Percentiles rank a stretch among this genome's conserved stretches.
phyloP scores from a whole-genome alignment of 1,140 invertebrate genomes.

The Pristionchus pacificus region DNA sequence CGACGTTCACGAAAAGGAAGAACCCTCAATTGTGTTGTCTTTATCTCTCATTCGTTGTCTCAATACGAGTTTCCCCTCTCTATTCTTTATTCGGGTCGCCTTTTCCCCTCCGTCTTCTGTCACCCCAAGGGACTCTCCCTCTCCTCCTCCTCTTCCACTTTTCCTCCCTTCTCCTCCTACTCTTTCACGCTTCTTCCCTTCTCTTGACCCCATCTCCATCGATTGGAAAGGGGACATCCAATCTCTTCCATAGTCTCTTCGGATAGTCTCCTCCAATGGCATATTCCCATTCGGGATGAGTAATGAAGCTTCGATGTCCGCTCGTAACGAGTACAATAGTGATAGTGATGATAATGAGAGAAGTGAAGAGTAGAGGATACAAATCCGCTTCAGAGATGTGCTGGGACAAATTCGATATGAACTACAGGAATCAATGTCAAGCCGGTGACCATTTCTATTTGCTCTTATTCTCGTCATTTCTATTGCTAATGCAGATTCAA shows the following conservation, averaged over 20 bases:
- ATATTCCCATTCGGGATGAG: not conserved
- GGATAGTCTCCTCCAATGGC: not conserved
- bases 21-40: not conserved
- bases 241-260: conserved; percentile 3
- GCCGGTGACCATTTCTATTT: conserved; percentile 36
- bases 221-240: not conserved
- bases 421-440: conserved; percentile 45
- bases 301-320: not conserved
- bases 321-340: not conserved
- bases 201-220: not conserved
- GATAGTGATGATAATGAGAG: not conserved
- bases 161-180: not conserved
- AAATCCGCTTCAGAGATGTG: conserved; percentile 41
- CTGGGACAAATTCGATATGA: conserved; percentile 51
- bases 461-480: too few species aligned
- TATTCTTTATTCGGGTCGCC: not conserved
- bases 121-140: not conserved
- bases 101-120: not conserved
- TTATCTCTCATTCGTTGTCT: conserved; percentile 6
- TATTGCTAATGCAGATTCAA: not conserved
- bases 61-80: conserved; percentile 2
- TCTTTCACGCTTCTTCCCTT: not conserved
- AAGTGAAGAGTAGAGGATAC: not conserved
- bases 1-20: too few species aligned
- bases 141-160: not conserved